These are phyloP conservation scores for Campylorhamphus procurvoides DNA, from an alignment of 2,113 vertebrate genomes.

Conservation along the genomic window DNA sequence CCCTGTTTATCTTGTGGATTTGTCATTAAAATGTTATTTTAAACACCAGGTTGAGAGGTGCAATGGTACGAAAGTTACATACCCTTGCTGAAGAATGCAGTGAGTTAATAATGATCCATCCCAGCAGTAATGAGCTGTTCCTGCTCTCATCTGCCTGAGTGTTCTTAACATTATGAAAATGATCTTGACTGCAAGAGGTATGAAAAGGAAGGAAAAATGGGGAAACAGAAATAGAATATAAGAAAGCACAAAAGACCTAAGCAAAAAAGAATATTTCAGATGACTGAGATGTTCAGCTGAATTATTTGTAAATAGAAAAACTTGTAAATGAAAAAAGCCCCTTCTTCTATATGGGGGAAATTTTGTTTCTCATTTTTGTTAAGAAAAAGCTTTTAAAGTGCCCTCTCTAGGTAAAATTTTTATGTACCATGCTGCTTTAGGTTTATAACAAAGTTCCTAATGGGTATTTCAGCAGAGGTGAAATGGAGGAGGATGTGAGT, in stretches of 20 bases:
- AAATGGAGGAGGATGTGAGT: not conserved
- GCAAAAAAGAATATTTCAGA: not conserved
- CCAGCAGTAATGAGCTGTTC: constrained; percentile 12
- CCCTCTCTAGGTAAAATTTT: not conserved
- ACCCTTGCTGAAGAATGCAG: not conserved
- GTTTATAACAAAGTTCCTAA: not conserved
- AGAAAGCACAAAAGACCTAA: not conserved
- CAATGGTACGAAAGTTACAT: not conserved
- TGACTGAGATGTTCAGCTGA: not conserved
- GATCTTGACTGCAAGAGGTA: not conserved
- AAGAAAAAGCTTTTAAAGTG: not conserved
- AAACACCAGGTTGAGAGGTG: not conserved
- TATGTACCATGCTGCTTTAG: not conserved
- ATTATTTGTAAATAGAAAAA: not conserved
- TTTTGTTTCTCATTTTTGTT: not conserved
- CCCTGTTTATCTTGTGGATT: not conserved
- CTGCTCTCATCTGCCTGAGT: not conserved
- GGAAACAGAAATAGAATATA: constrained; percentile 6
- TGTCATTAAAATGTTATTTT: constrained; percentile 15
- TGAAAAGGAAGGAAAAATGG: not conserved
- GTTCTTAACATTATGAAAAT: constrained; percentile 26
- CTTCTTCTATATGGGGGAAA: not conserved
- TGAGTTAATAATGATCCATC: constrained; percentile 11
- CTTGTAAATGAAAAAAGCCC: not conserved
- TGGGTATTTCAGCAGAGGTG: not conserved